Evolutionary conservation across 2,797 vertebrate species (phyloP), one percentile per base, ranked within the genome.

Genomic region (Rallus crepitans): DNA sequence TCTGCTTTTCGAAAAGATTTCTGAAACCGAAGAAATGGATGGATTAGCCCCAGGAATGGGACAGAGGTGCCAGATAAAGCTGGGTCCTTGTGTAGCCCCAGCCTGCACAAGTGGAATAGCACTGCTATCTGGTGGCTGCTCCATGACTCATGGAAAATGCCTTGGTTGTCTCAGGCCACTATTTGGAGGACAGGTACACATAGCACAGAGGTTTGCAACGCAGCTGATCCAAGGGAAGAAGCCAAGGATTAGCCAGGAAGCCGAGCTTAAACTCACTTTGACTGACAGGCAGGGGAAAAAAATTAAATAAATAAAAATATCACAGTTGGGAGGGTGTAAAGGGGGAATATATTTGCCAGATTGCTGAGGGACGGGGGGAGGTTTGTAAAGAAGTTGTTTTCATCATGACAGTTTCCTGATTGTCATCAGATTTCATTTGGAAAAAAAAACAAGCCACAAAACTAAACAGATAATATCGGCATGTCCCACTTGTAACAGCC

Each of bases 71-170:
- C 68, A 68, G 71, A 53, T 56, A 64, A 84, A 87, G 53, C 83
- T 82, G 66, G 73, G 77, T 70, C 70, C 28, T 37, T 2, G 2
- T 3, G 7, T 14, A 77, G 60, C 40, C 71, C 57, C 45, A 25
- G 27, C 28, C 31, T 2, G 2, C 72, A 94, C 64, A 80, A 31
- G 89, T 89, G 94, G 94, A 93, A 95, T 94, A 96, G 96, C 78
- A 96, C 88, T 96, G 92, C 95, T 96, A 95, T 96, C 96, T 96
- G 95, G 31, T 95, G 94, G 93, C 88, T 93, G 75, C 76, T 95
- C 83, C 68, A 89, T 96, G 96, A 96, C 91, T 96, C 95, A 95
- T 95, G 94, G 95, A 96, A 94, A 96, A 94, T 95, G 48, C 88
- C 60, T 93, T 35, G 68, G 81, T 94, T 84, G 78, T 82, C 88